Base-by-base conservation (phyloP, 2,888 invertebrate genomes). In the Galerucella calmariensis region DNA sequence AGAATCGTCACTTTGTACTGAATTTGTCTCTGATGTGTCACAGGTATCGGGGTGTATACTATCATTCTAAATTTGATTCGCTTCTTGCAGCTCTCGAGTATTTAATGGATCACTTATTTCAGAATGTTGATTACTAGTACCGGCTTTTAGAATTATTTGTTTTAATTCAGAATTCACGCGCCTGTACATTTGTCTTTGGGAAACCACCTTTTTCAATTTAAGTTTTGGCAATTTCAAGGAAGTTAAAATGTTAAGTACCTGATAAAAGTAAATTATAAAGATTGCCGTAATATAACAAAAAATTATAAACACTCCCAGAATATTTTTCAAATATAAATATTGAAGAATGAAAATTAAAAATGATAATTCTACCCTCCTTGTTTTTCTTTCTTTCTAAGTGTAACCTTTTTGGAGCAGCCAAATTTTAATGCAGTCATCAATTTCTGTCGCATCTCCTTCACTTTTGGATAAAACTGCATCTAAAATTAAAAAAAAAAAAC, bases 121-220 rank as follows among this genome's bases (percentile, higher is more conserved):
- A 44, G 46, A 46, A 46, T 46, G 46, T 10, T 46, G 46, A 12
- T 46, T 46, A 46, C 35, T 35, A 35, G 35, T 35, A 46, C 11
- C 12, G 10, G 2, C 46, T 12, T 46, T 46, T 58, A 56, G 58
- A 68, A 41, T 59, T n/a, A 58, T 69, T 59, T 16, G 59, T 24
- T 20, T 59, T 14, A 41, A 16, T 41, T 68, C 44, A 35, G 16
- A 44, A 44, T 20, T 44, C 41, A 69, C 44, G 44, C 59, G 58
- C 35, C 46, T 58, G 46, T 44, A 69, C 20, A 69, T 59, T 59
- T 69, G 59, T 35, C 68, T 56, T 59, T 58, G 16, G 20, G 46
- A 58, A 12, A 69, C 68, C 58, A 69, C 46, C 46, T 69, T 59
- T 46, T 69, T 69, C n/a, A 67, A 67, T 58, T 67, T 67, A n/a